Evolutionary conservation across 2,797 vertebrate genomes (phyloP).

Genomic region (Melanotaenia nigrans): DNA sequence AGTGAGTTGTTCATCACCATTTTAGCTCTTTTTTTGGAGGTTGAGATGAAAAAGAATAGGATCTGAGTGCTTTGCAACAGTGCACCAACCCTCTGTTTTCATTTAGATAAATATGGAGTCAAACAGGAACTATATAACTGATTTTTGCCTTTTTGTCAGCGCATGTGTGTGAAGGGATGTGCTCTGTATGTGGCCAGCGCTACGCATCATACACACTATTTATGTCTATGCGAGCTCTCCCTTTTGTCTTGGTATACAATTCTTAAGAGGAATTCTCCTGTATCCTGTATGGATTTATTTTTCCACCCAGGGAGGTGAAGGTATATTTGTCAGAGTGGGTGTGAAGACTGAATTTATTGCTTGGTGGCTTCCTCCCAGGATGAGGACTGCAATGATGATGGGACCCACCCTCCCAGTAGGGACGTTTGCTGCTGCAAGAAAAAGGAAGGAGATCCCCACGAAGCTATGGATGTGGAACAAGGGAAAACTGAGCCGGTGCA

Average conservation of each 20-base stretch:
- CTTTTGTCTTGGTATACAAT: conserved; percentile 39
- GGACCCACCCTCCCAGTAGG: conserved; percentile 78
- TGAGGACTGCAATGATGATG: conserved; percentile 73
- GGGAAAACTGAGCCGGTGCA: conserved; percentile 62
- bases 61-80: conserved; percentile 46
- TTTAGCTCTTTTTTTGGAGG: conserved; percentile 21
- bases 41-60: conserved; percentile 49
- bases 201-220: conserved; percentile 20
- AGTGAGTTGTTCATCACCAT: conserved; percentile 55
- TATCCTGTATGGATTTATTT: conserved; percentile 79
- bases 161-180: conserved; percentile 27
- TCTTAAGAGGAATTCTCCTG: conserved; percentile 62
- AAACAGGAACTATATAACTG: conserved; percentile 60
- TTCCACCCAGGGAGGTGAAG: conserved; percentile 75
- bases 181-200: conserved; percentile 9
- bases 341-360: conserved; percentile 88
- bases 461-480: conserved; percentile 69
- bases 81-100: conserved; percentile 40
- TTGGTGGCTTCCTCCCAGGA: conserved; percentile 86
- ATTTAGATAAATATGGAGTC: conserved; percentile 50
- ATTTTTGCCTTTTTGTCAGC: conserved; percentile 30
- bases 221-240: conserved; percentile 10
- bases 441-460: conserved; percentile 68
- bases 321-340: conserved; percentile 85
- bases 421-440: conserved; percentile 71